Conservation (phyloP, 2,888 invertebrate species). For the Drosophila yooni region DNA sequence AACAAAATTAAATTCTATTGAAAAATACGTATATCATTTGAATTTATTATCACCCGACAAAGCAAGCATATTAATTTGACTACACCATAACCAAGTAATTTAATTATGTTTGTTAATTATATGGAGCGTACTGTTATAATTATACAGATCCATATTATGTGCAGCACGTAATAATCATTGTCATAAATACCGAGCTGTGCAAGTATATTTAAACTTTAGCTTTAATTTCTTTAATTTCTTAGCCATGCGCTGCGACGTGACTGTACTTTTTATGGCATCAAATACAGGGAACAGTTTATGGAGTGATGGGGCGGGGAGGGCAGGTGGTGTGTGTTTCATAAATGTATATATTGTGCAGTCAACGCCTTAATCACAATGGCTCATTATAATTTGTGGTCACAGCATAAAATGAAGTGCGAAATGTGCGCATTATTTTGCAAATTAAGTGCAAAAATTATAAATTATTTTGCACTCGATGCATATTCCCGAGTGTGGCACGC, state of each 20-base stretch:
- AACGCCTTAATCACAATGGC: conserved; percentile 73
- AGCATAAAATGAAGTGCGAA: conserved; percentile 75
- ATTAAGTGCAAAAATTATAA: conserved; percentile 77
- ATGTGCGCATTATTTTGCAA: conserved; percentile 72
- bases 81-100: neutral
- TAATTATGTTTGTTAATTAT: neutral
- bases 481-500: conserved; percentile 23
- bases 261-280: conserved; percentile 62
- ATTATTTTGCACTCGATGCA: conserved; percentile 54
- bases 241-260: conserved; percentile 60
- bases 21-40: neutral
- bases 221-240: conserved; percentile 54
- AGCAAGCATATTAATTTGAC: neutral
- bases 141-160: conserved; percentile 5
- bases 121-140: conserved; percentile 3
- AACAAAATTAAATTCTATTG: neutral
- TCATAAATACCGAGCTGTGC: conserved; percentile 21
- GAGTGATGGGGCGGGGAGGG: neutral
- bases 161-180: conserved; percentile 45
- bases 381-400: conserved; percentile 78
- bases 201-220: conserved; percentile 46
- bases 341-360: conserved; percentile 18
- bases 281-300: neutral
- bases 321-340: neutral
- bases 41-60: neutral